Base-by-base conservation (phyloP, 2,113 vertebrate genomes). In the Poicephalus meyeri region DNA sequence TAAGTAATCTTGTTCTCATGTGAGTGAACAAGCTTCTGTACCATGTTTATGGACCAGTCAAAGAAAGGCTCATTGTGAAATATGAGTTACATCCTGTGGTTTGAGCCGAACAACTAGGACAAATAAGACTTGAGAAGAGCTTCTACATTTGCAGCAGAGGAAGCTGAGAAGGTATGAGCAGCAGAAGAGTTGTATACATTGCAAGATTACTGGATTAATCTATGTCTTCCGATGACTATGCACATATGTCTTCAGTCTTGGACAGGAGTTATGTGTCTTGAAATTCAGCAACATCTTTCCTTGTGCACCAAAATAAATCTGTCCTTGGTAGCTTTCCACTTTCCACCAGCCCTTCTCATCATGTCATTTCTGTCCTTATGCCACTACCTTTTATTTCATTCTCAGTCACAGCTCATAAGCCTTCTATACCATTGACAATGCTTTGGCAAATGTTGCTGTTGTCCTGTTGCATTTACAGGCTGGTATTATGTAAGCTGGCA, bases 171-270 rank as follows among this genome's bases (percentile, higher is more conserved):
- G 31, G 63, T 46, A 17, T 80, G 65, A 95, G 81, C 68, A 89
- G 74, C 50, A 80, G 71, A 35, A 86, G 47, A 76, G 29, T 7
- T 81, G 31, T 58, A 42, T 77, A 71, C 15, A 4, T 52, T 77
- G 50, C 39, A 81, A 84, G 88, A 42, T 68, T 77, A 80, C 16
- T 93, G 63, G 23, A 73, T 93, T 96, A 70, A 94, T 94, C 42
- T 66, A 3, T 90, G 47, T 82, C 60, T 90, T 66, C 76, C 44
- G 71, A 90, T 71, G 65, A 87, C 56, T 91, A 14, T 77, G 49
- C 39, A 91, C n/a, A 42, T 92, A 9, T 24, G 55, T 77, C 69
- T 71, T 91, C 60, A 71, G 46, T 93, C 55, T 46, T 73, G 56
- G 46, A 13, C 84, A 94, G 82, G 53, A 93, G 46, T 68, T 90